These are phyloP conservation scores for Elephantulus edwardii DNA, from an alignment of 2,113 vertebrate genomes.

Conservation along the genomic window DNA sequence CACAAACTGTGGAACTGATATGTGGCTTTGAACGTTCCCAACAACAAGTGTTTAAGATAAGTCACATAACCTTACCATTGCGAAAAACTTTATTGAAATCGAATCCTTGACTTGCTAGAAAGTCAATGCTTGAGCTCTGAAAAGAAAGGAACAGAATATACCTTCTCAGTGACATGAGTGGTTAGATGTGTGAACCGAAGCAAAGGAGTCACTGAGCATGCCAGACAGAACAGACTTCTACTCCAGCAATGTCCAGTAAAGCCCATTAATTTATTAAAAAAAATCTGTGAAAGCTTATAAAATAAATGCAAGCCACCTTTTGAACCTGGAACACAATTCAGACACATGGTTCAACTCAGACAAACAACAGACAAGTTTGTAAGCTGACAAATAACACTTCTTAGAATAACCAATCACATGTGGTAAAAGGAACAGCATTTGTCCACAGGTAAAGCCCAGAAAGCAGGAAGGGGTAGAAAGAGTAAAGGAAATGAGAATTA, in stretches of 20 bases:
- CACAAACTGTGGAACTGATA: not conserved
- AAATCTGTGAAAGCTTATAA: not conserved
- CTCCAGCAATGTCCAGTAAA: not conserved
- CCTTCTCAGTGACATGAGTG: not conserved
- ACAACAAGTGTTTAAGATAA: not conserved
- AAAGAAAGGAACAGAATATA: constrained; percentile 76
- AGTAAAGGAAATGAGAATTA: too few relatives aligned
- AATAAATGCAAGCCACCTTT: too few relatives aligned
- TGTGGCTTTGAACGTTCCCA: not conserved
- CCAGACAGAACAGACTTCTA: not conserved
- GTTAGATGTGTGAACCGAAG: not conserved
- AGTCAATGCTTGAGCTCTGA: constrained; percentile 99
- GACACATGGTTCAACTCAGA: too few relatives aligned
- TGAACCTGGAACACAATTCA: too few relatives aligned
- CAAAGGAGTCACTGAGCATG: not conserved
- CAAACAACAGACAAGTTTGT: too few relatives aligned
- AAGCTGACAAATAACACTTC: too few relatives aligned
- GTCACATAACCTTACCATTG: constrained; percentile 87
- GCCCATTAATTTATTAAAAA: not conserved
- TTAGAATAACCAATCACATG: too few relatives aligned
- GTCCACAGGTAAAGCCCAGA: too few relatives aligned
- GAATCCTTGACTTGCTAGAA: constrained; percentile 98
- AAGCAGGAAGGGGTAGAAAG: too few relatives aligned
- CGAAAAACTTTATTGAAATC: constrained; percentile 99
- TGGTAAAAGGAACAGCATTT: too few relatives aligned